Conservation (phyloP, 2,797 vertebrate genomes). For the Propithecus perrieri region DNA sequence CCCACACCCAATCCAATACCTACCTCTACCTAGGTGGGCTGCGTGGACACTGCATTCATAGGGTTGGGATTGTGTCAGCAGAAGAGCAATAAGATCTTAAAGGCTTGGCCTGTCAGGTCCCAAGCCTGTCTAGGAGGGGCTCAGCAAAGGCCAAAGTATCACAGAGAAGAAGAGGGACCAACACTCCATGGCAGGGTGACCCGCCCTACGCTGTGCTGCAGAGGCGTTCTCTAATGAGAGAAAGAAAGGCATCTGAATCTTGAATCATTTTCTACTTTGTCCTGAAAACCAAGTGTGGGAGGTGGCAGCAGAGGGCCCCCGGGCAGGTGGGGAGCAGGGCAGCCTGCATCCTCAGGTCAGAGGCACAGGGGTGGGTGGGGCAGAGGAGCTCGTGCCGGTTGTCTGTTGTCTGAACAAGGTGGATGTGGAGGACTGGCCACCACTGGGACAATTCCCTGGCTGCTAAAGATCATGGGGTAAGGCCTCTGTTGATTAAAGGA, state of each 20-base stretch:
- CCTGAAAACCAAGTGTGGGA: background rate
- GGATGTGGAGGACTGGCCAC: accelerated
- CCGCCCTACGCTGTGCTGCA: too few relatives aligned
- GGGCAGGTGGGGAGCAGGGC: accelerated
- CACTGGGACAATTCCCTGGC: background rate
- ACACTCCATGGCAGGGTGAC: accelerated
- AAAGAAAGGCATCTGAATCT: too few relatives aligned
- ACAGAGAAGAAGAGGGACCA: background rate
- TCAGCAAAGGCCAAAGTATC: background rate
- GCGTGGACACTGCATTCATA: background rate
- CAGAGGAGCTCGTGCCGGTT: background rate
- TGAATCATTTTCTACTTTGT: background rate
- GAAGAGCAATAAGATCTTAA: background rate
- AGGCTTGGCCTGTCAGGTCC: accelerated
- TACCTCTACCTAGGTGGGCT: background rate
- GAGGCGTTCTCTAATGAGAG: background rate
- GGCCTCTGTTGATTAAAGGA: background rate
- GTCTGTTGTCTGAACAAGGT: accelerated
- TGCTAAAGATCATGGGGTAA: background rate
- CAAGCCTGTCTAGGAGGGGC: background rate
- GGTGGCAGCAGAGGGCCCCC: too few relatives aligned
- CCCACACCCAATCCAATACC: background rate
- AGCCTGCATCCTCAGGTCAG: background rate
- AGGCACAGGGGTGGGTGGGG: accelerated
- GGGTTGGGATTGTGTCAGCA: background rate